A percentile compares a stretch with the other conserved stretches of the same genome.
Conservation (phyloP, 2,888 invertebrate genomes). For the Mesorhabditis spiculigera region DNA sequence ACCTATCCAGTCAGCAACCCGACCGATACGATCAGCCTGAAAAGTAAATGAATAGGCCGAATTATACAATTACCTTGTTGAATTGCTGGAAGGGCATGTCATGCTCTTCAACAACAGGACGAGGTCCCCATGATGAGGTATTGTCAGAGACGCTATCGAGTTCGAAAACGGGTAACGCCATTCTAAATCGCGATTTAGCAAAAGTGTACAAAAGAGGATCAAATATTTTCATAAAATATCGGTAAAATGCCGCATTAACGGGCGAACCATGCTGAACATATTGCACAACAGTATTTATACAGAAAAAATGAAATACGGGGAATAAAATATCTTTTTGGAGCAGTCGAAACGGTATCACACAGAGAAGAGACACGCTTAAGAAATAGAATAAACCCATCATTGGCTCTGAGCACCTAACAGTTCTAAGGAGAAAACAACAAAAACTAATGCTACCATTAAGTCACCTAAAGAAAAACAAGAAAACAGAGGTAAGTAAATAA, state of each 20-base stretch:
- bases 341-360: neutral
- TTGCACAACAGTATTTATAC: no score
- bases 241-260: no score
- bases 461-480: neutral
- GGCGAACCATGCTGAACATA: no score
- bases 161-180: slow-evolving; percentile 33
- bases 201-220: no score
- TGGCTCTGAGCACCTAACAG: neutral
- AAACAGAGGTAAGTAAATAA: neutral
- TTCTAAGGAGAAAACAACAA: no score
- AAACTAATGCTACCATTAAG: no score
- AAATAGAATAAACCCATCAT: neutral
- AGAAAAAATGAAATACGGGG: no score
- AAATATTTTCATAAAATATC: no score
- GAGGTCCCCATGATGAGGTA: slow-evolving; percentile 92
- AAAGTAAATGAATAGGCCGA: neutral
- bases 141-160: slow-evolving; percentile 62
- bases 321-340: no score
- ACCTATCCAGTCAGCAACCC: slow-evolving; percentile 94
- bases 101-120: slow-evolving; percentile 70
- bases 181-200: neutral
- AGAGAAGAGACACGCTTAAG: neutral
- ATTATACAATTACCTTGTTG: slow-evolving; percentile 67
- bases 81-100: slow-evolving; percentile 99
- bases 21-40: slow-evolving; percentile 90